phyloP scores from a whole-genome alignment of 2,113 vertebrate genomes.

The Aspiorhynchus laticeps region DNA sequence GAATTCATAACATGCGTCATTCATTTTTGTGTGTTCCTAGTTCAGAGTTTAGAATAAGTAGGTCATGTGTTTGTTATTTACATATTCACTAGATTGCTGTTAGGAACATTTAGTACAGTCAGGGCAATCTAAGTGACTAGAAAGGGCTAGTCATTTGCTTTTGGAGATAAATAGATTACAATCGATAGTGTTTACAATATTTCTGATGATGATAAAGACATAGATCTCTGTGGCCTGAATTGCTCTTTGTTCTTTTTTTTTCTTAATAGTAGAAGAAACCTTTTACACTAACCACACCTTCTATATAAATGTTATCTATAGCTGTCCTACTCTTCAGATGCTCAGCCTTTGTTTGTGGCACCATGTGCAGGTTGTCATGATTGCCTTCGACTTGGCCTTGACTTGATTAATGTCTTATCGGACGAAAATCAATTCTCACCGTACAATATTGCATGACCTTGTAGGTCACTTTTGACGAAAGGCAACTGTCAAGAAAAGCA shows the following conservation, averaged over 20 bases:
- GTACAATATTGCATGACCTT: slow-evolving; percentile 27
- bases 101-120: neutral
- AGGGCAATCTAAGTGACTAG: slow-evolving; percentile 1
- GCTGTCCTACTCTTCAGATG: neutral
- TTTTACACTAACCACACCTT: neutral
- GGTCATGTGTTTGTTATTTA: neutral
- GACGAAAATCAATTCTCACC: neutral
- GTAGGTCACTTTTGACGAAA: slow-evolving; percentile 3
- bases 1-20: neutral
- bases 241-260: neutral
- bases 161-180: neutral
- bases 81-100: neutral
- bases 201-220: slow-evolving; percentile 11
- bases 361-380: neutral
- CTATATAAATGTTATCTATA: slow-evolving; percentile 4
- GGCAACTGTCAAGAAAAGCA: slow-evolving; percentile 4
- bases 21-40: neutral
- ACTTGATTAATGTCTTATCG: neutral
- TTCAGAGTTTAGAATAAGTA: neutral
- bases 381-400: slow-evolving; percentile 19
- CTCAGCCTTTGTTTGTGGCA: neutral
- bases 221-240: neutral
- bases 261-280: neutral
- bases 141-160: slow-evolving; percentile 11
- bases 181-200: slow-evolving; percentile 11